A percentile compares a stretch with the other conserved stretches of the same genome.
Conservation (phyloP, 64 coral and sea anemone genomes). For the Porites lutea region DNA sequence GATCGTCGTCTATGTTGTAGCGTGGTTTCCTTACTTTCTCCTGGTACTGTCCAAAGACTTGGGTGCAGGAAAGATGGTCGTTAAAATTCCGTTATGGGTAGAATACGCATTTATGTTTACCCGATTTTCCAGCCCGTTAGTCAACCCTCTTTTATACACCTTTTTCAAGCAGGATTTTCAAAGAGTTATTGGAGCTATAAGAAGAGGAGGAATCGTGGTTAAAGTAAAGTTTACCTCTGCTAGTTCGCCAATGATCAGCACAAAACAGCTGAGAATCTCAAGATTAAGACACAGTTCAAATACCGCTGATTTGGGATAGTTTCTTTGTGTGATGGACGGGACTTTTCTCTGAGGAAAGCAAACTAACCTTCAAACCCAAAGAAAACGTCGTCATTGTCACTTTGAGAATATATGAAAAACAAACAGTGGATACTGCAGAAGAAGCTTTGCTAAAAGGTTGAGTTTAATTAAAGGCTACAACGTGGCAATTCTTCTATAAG, state of each 20-base stretch:
- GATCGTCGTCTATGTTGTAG: constrained; percentile 54
- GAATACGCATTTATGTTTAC: constrained; percentile 36
- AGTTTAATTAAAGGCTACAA: too few relatives aligned
- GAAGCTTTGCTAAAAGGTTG: too few relatives aligned
- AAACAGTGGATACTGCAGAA: too few relatives aligned
- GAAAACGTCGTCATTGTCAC: too few relatives aligned
- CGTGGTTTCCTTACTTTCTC: constrained; percentile 84
- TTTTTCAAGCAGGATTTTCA: constrained; percentile 85
- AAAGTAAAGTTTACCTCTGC: not conserved
- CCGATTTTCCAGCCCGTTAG: constrained; percentile 36
- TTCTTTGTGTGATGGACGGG: not conserved
- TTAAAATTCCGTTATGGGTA: not conserved
- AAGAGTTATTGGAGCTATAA: constrained; percentile 42
- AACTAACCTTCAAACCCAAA: too few relatives aligned
- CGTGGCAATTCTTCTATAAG: too few relatives aligned
- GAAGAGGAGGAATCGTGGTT: not conserved
- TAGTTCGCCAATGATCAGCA: too few relatives aligned
- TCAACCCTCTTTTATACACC: constrained; percentile 79
- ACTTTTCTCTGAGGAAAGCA: too few relatives aligned
- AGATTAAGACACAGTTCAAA: not conserved
- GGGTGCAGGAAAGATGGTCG: not conserved
- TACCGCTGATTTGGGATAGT: not conserved
- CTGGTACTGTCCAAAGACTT: constrained; percentile 44
- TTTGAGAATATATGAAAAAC: too few relatives aligned
- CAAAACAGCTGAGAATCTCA: not conserved